phyloP scores from a whole-genome alignment of 1,140 invertebrate species.

The Drusus annulatus region DNA sequence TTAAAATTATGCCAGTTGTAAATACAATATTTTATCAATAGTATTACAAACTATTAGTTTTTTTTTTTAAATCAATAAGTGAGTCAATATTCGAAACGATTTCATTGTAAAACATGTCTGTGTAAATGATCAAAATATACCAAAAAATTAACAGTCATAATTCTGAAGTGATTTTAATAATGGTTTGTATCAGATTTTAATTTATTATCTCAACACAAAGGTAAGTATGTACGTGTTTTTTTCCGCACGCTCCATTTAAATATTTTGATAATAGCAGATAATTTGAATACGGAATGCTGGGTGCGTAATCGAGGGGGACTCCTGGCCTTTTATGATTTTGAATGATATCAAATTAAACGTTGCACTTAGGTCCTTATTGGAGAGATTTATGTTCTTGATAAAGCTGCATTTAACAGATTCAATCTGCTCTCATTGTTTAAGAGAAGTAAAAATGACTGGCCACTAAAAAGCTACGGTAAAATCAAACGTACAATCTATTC shows the following conservation, averaged over 20 bases:
- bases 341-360: conserved; percentile 44
- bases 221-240: background rate
- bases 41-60: too few relatives aligned
- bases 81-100: too few relatives aligned
- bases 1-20: too few relatives aligned
- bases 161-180: too few relatives aligned
- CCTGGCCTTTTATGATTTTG: conserved; percentile 28
- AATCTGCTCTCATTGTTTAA: conserved; percentile 19
- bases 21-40: too few relatives aligned
- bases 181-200: background rate
- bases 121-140: background rate
- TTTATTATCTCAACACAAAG: background rate
- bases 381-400: conserved; percentile 39
- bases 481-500: too few relatives aligned
- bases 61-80: too few relatives aligned
- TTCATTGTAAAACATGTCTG: background rate
- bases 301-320: conserved; percentile 22
- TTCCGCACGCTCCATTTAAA: conserved; percentile 25
- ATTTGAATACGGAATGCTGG: conserved; percentile 27
- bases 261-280: conserved; percentile 40
- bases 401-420: conserved; percentile 26
- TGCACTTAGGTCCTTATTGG: conserved; percentile 4
- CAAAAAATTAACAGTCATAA: too few relatives aligned
- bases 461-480: too few relatives aligned
- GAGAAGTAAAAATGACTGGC: background rate